Conservation (phyloP, 2,797 vertebrate species). For the Poecilia velifera region DNA sequence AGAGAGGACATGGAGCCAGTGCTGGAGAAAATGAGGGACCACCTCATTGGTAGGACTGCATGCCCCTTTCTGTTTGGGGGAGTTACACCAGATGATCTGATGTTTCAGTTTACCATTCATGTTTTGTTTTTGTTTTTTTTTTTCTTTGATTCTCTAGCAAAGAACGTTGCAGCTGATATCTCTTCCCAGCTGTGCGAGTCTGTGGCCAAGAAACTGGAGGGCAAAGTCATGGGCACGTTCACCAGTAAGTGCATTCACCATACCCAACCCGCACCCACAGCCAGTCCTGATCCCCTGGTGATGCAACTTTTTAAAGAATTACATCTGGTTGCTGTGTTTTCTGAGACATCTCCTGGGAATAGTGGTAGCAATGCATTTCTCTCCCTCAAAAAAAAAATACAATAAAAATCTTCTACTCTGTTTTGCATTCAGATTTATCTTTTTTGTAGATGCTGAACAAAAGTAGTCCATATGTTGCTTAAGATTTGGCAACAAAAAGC, state of each 20-base stretch:
- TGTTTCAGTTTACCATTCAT: neutral
- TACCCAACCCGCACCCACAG: too few relatives aligned
- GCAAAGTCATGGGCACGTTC: slow-evolving; percentile 99
- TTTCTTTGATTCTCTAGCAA: slow-evolving; percentile 78
- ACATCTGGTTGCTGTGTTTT: neutral
- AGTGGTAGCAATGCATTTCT: neutral
- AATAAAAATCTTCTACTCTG: neutral
- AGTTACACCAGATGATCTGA: neutral
- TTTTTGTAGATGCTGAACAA: neutral
- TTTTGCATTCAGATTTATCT: neutral
- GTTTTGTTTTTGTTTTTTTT: too few relatives aligned
- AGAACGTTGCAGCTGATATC: slow-evolving; percentile 98
- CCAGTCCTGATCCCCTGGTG: neutral
- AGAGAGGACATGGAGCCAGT: slow-evolving; percentile 93
- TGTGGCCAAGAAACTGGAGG: slow-evolving; percentile 96
- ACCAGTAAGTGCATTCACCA: slow-evolving; percentile 89
- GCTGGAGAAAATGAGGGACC: slow-evolving; percentile 97
- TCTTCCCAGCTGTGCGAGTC: slow-evolving; percentile 94
- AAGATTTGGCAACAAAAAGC: neutral
- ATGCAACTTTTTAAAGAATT: neutral
- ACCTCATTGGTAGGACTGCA: slow-evolving; percentile 87
- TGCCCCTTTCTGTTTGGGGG: neutral
- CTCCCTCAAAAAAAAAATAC: too few relatives aligned
- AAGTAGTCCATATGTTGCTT: neutral
- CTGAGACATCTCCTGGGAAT: neutral